Conservation (phyloP, 37 sponge, comb jelly and placozoan species). For the Diacarnus erythraeanus region DNA sequence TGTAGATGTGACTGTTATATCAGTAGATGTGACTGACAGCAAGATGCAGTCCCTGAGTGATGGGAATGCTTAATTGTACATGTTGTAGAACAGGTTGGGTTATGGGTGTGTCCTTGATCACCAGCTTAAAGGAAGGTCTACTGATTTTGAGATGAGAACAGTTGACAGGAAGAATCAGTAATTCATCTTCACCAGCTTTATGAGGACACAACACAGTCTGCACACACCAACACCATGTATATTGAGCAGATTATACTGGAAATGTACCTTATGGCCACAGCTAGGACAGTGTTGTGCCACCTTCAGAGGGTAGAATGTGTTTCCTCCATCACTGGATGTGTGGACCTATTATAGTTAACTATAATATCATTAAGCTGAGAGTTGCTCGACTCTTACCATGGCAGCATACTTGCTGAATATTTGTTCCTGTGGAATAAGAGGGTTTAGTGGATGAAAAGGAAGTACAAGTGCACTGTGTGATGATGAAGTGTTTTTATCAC, state of each 20-base stretch:
- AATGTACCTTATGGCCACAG: constrained; percentile 69
- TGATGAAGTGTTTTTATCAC: neutral
- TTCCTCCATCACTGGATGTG: constrained; percentile 52
- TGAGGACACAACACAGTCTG: constrained; percentile 73
- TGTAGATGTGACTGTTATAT: neutral
- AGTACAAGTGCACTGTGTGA: constrained; percentile 30
- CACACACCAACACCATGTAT: neutral
- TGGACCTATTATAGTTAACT: neutral
- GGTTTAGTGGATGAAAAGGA: constrained; percentile 57
- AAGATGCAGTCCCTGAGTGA: neutral
- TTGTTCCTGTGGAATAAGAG: constrained; percentile 69
- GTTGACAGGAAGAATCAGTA: constrained; percentile 45
- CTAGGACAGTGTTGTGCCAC: constrained; percentile 44
- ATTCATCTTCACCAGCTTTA: constrained; percentile 20
- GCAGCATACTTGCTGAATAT: constrained; percentile 63
- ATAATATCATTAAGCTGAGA: no score
- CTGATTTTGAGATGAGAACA: constrained; percentile 63
- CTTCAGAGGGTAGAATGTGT: constrained; percentile 51
- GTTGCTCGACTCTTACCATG: constrained; percentile 72
- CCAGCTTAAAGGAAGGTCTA: constrained; percentile 25
- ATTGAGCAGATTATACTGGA: neutral
- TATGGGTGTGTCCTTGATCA: neutral
- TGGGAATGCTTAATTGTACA: neutral
- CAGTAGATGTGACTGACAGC: neutral
- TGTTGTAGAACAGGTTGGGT: neutral